Evolutionary conservation across 2,113 vertebrate species (phyloP).

Genomic region (Aleadryas rufinucha): DNA sequence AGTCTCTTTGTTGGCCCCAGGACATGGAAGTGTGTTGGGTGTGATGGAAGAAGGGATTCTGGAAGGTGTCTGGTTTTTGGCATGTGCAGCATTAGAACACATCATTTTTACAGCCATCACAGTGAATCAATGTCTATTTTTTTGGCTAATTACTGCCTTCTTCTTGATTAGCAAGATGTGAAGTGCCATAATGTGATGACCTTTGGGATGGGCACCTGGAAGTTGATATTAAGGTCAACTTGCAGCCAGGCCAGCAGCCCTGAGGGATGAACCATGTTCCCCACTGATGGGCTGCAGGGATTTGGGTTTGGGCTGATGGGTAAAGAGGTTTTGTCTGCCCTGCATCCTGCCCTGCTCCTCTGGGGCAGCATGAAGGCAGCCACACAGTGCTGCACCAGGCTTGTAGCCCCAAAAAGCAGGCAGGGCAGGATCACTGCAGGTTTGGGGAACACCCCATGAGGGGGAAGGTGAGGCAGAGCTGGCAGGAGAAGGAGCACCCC

Average conservation of each 20-base stretch:
- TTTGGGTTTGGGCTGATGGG: neutral
- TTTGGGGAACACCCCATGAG: neutral
- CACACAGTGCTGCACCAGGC: fast-evolving
- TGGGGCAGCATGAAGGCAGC: neutral
- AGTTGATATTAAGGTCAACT: neutral
- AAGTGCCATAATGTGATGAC: neutral
- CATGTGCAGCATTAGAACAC: fast-evolving
- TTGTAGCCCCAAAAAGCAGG: neutral
- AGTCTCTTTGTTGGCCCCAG: neutral
- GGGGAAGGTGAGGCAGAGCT: neutral
- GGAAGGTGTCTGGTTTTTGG: neutral
- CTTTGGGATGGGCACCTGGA: neutral
- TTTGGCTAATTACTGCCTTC: neutral
- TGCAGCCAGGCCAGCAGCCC: neutral
- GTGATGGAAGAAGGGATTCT: neutral
- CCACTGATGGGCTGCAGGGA: neutral
- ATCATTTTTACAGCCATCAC: neutral
- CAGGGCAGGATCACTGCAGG: neutral
- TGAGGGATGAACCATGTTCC: neutral
- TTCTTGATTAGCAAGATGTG: neutral
- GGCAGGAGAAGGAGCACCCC: neutral
- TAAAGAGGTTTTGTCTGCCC: neutral
- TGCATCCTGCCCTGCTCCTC: neutral
- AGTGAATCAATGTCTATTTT: neutral
- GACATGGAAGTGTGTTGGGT: neutral